phyloP scores from a whole-genome alignment of 2,797 vertebrate species.

The Schizopygopsis pylzovi region DNA sequence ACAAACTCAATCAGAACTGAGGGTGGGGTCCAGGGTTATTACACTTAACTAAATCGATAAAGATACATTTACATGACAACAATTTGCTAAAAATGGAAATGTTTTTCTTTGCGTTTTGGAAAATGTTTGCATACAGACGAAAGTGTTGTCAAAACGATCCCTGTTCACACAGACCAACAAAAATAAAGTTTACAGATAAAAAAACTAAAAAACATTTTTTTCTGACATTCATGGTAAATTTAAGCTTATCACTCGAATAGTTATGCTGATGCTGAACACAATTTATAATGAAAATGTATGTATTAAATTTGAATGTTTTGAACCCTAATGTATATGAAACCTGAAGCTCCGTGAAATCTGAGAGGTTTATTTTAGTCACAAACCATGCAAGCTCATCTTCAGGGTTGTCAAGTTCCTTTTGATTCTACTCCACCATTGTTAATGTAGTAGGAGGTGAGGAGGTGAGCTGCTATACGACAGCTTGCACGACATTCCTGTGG shows the following conservation, averaged over 20 bases:
- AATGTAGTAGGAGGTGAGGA: slow-evolving; percentile 57
- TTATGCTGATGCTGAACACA: neutral
- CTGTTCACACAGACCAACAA: too few relatives aligned
- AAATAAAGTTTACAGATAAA: too few relatives aligned
- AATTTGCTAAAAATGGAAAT: neutral
- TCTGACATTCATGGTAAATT: neutral
- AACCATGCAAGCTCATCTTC: slow-evolving; percentile 53
- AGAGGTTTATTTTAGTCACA: slow-evolving; percentile 68
- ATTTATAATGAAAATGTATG: neutral
- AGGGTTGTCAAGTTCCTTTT: slow-evolving; percentile 65
- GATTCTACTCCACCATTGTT: slow-evolving; percentile 63
- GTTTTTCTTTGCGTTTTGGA: neutral
- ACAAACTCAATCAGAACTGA: neutral
- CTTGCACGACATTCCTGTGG: slow-evolving; percentile 11
- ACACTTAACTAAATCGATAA: neutral
- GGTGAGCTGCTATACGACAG: slow-evolving; percentile 61
- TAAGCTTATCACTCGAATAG: neutral
- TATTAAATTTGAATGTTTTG: neutral
- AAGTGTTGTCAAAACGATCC: too few relatives aligned
- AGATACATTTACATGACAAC: neutral
- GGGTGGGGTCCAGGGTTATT: neutral
- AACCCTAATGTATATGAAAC: neutral
- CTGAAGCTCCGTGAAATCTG: slow-evolving; percentile 58
- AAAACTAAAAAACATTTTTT: too few relatives aligned
- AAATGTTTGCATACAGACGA: neutral